Percentiles rank a stretch among this genome's conserved stretches.
phyloP scores from a whole-genome alignment of 2,888 invertebrate genomes.

The Idaea biselata region DNA sequence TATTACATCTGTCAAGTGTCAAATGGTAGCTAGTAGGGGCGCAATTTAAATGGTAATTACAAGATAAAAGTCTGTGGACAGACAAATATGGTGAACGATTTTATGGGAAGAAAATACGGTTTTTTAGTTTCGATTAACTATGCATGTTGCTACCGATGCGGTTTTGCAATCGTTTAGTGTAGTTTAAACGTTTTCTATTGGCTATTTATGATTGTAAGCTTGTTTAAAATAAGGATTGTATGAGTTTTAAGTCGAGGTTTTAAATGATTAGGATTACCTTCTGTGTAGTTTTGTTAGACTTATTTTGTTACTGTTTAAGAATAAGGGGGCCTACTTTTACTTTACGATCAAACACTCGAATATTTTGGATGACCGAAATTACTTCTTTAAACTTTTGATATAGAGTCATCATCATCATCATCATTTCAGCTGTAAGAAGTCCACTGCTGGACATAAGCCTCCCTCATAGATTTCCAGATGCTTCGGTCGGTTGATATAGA shows the following conservation, averaged over 20 bases:
- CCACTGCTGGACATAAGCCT: too few relatives aligned
- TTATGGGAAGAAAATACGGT: conserved; percentile 18
- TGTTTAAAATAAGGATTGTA: neutral
- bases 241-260: neutral
- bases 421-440: too few relatives aligned
- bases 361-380: too few relatives aligned
- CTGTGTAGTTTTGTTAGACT: too few relatives aligned
- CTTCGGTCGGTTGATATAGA: too few relatives aligned
- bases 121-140: neutral
- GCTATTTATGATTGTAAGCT: neutral
- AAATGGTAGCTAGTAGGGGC: conserved; percentile 65
- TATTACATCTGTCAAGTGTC: conserved; percentile 80
- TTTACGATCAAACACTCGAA: too few relatives aligned
- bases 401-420: too few relatives aligned
- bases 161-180: neutral
- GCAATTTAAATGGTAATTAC: conserved; percentile 79
- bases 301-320: too few relatives aligned
- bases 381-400: too few relatives aligned
- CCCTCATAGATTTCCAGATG: too few relatives aligned
- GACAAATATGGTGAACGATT: conserved; percentile 37
- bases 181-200: neutral
- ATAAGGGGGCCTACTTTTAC: too few relatives aligned
- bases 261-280: neutral
- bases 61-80: conserved; percentile 19
- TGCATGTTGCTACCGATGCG: neutral